phyloP scores from a whole-genome alignment of 2,797 vertebrate genomes.

The Peromyscus aztecus region DNA sequence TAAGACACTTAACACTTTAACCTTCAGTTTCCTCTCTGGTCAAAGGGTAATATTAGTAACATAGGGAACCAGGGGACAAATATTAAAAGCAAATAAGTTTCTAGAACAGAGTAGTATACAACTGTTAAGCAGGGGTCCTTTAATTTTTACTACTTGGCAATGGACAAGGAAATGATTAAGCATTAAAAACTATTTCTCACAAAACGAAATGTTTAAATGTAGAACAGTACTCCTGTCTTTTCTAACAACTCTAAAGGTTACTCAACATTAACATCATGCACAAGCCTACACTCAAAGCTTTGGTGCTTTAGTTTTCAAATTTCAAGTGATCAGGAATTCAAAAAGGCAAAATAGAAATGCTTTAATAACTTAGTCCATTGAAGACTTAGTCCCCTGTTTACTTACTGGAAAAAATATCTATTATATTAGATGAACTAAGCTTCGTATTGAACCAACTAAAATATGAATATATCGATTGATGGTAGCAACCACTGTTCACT shows the following conservation, averaged over 20 bases:
- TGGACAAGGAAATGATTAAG: neutral
- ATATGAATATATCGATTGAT: conserved; percentile 3
- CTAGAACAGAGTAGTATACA: neutral
- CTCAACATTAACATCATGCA: neutral
- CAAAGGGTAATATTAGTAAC: conserved; percentile 53
- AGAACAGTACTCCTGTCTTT: neutral
- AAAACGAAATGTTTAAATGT: conserved; percentile 11
- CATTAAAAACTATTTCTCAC: neutral
- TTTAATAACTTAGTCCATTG: accelerated
- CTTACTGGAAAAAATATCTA: neutral
- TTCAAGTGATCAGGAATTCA: neutral
- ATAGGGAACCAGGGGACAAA: conserved; percentile 13
- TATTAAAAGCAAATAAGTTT: neutral
- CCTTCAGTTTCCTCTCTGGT: conserved; percentile 41
- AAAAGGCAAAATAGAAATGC: neutral
- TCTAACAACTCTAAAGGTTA: neutral
- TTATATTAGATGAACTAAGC: neutral
- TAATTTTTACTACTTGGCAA: conserved; percentile 17
- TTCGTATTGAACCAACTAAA: conserved; percentile 35
- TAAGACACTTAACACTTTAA: conserved; percentile 60
- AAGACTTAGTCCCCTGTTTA: neutral
- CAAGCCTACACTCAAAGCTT: neutral
- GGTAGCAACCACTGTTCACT: neutral
- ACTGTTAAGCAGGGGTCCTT: neutral
- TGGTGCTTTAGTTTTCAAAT: neutral